phyloP scores from a whole-genome alignment of 2,888 invertebrate species.

The Euphydryas editha region DNA sequence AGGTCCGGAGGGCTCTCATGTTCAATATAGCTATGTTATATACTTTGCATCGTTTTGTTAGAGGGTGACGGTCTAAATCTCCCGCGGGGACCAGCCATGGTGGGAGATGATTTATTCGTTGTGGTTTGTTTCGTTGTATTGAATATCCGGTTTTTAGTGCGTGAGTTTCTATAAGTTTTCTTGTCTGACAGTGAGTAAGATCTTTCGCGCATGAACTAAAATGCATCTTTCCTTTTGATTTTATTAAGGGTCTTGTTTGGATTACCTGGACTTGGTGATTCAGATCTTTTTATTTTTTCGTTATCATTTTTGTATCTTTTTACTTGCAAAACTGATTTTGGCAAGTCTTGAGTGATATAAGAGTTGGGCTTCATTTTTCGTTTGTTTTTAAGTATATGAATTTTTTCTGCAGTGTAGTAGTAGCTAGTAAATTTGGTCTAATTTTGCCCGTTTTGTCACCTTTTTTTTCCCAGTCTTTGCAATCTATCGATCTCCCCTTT shows the following conservation, averaged over 20 bases:
- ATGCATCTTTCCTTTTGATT: conserved; percentile 20
- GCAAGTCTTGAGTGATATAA: background rate
- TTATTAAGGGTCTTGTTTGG: conserved; percentile 12
- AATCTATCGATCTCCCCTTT: too few species aligned
- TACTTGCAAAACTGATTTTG: conserved; percentile 8
- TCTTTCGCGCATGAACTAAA: conserved; percentile 27
- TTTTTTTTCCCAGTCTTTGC: too few species aligned
- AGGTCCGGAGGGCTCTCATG: too few species aligned
- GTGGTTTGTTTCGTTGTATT: too few species aligned
- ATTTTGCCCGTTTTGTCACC: background rate
- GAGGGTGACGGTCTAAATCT: too few species aligned
- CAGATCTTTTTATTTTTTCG: conserved; percentile 2
- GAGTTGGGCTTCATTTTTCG: background rate
- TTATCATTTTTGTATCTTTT: conserved; percentile 5
- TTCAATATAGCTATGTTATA: too few species aligned
- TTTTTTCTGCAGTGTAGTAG: conserved; percentile 20
- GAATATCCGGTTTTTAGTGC: conserved; percentile 12
- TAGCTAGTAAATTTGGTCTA: conserved; percentile 19
- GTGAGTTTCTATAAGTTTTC: conserved; percentile 5
- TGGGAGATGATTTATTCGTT: too few species aligned
- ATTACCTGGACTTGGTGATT: conserved; percentile 2
- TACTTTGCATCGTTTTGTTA: too few species aligned
- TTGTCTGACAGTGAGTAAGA: conserved; percentile 26
- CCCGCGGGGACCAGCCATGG: too few species aligned
- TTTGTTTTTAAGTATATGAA: background rate